Conservation (phyloP, 2,113 vertebrate genomes). For the Sakesphorus luctuosus region DNA sequence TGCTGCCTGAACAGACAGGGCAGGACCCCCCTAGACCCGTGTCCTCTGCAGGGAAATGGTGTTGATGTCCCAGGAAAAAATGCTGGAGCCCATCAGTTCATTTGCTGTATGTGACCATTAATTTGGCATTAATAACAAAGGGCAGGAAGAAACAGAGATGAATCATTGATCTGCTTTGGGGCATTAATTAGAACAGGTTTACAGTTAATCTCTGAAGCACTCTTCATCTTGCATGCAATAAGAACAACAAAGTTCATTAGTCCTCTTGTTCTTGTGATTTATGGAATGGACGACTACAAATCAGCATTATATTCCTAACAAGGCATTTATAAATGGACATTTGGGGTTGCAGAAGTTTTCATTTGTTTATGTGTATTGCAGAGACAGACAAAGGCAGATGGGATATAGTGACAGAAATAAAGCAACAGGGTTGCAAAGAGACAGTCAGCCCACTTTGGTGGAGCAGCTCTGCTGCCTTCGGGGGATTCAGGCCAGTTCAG, state of each 20-base stretch:
- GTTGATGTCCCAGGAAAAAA: background rate
- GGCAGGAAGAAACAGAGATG: slow-evolving; percentile 45
- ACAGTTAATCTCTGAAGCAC: slow-evolving; percentile 45
- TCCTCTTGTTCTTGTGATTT: slow-evolving; percentile 21
- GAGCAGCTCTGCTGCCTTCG: background rate
- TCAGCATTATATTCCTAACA: background rate
- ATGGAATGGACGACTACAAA: slow-evolving; percentile 14
- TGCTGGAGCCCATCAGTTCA: background rate
- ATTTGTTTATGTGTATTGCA: background rate
- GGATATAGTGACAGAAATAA: background rate
- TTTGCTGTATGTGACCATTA: slow-evolving; percentile 24
- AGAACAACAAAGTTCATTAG: slow-evolving; percentile 46
- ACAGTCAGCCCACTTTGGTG: rapidly evolving
- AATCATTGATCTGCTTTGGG: slow-evolving; percentile 76
- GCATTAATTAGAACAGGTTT: slow-evolving; percentile 59
- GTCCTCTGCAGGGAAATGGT: background rate
- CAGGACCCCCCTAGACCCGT: background rate
- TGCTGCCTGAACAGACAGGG: background rate
- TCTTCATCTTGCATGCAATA: slow-evolving; percentile 40
- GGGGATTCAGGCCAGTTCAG: background rate
- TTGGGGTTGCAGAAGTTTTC: background rate
- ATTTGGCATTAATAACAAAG: slow-evolving; percentile 57
- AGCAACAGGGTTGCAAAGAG: background rate
- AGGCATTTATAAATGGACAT: background rate
- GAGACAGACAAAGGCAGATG: background rate